Conservation (phyloP, 2,888 invertebrate species). For the Caenorhabditis virilis region DNA sequence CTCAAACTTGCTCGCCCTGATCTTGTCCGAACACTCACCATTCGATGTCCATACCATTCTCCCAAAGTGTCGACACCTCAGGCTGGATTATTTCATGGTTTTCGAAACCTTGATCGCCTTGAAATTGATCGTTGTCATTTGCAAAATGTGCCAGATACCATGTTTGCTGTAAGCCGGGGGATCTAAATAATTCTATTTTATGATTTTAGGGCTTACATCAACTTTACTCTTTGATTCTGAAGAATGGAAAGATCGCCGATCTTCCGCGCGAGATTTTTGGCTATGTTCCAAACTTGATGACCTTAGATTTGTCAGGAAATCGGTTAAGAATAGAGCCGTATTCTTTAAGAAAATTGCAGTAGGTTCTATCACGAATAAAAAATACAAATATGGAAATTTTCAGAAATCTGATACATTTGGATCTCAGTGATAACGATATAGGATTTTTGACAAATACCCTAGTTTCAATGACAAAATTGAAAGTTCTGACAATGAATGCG, state of each 20-base stretch:
- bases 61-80: conserved; percentile 45
- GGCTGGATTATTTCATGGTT: conserved; percentile 49
- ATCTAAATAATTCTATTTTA: no score
- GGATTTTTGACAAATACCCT: conserved; percentile 53
- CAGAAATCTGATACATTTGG: conserved; percentile 53
- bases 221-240: conserved; percentile 54
- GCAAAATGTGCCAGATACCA: conserved; percentile 36
- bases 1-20: conserved; percentile 49
- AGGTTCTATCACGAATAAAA: not conserved
- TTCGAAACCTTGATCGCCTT: conserved; percentile 55
- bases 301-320: conserved; percentile 57
- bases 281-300: conserved; percentile 57
- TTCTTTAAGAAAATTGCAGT: conserved; percentile 47
- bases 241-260: conserved; percentile 50
- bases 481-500: conserved; percentile 48
- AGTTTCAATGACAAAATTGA: conserved; percentile 37
- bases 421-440: conserved; percentile 50
- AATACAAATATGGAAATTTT: conserved; percentile 5
- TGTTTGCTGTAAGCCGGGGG: no score
- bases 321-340: conserved; percentile 51
- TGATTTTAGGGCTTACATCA: conserved; percentile 54
- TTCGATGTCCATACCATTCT: conserved; percentile 54
- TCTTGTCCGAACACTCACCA: conserved; percentile 56
- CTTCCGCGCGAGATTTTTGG: conserved; percentile 51
- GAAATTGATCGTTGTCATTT: conserved; percentile 57